Percentiles rank a stretch among this genome's conserved stretches.
These are phyloP conservation scores for Chymomyza costata DNA, from an alignment of 1,140 invertebrate genomes.

Conservation along the genomic window DNA sequence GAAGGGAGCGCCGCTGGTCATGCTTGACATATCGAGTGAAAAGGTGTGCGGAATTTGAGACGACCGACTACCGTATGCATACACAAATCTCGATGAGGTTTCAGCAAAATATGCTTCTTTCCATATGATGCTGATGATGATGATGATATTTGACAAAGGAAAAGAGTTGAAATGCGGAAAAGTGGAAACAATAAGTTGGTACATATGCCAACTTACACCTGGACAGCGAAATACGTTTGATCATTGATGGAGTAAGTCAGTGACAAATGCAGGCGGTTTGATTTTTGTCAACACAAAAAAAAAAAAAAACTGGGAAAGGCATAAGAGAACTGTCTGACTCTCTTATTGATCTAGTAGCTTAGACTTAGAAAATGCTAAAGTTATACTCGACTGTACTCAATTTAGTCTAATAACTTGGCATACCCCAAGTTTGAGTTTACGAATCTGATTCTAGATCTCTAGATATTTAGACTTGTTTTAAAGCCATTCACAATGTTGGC, in stretches of 20 bases:
- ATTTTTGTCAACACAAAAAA: no score
- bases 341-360: no score
- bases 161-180: slow-evolving; percentile 55
- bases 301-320: no score
- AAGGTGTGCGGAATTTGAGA: slow-evolving; percentile 32
- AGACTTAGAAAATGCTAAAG: no score
- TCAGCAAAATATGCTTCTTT: slow-evolving; percentile 12
- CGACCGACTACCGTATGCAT: slow-evolving; percentile 35
- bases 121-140: neutral
- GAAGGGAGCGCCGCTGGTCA: slow-evolving; percentile 41
- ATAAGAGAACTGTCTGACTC: no score
- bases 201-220: slow-evolving; percentile 45
- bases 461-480: no score
- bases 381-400: no score
- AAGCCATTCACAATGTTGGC: no score
- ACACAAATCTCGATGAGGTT: slow-evolving; percentile 26
- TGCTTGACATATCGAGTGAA: slow-evolving; percentile 13
- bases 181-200: slow-evolving; percentile 39
- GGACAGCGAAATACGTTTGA: slow-evolving; percentile 34
- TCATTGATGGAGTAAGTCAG: slow-evolving; percentile 8
- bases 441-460: no score
- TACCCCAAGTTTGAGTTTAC: no score
- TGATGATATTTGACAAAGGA: slow-evolving; percentile 28
- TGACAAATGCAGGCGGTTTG: neutral
- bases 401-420: no score